Evolutionary conservation across 1,140 invertebrate genomes (phyloP).

Genomic region (Magallana angulata): DNA sequence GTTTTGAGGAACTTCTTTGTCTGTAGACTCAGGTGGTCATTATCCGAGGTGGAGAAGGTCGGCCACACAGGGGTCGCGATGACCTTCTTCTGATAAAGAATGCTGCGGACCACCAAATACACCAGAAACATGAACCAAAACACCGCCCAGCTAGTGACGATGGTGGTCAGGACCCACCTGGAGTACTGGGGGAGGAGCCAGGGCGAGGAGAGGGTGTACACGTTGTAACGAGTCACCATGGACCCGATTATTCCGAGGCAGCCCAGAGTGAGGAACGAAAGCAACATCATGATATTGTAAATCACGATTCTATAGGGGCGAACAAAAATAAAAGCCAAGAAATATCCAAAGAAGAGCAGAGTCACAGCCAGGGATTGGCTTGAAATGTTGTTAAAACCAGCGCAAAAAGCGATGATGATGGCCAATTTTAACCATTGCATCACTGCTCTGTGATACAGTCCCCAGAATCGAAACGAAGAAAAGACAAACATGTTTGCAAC

Average conservation of each 20-base stretch:
- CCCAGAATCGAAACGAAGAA: conserved; percentile 73
- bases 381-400: conserved; percentile 64
- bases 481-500: conserved; percentile 72
- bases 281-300: conserved; percentile 70
- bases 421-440: conserved; percentile 69
- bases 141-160: conserved; percentile 63
- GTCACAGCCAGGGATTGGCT: conserved; percentile 65
- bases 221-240: conserved; percentile 64
- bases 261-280: conserved; percentile 64
- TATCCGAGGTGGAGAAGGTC: conserved; percentile 66
- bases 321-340: conserved; percentile 60
- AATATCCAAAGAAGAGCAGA: conserved; percentile 62
- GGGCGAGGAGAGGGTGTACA: conserved; percentile 63
- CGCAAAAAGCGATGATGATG: conserved; percentile 68
- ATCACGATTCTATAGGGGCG: conserved; percentile 71
- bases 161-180: conserved; percentile 64
- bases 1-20: conserved; percentile 74
- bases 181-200: conserved; percentile 75
- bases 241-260: conserved; percentile 68
- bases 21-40: conserved; percentile 66
- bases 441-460: conserved; percentile 67
- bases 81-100: conserved; percentile 60
- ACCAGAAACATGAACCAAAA: conserved; percentile 63
- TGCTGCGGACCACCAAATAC: conserved; percentile 59
- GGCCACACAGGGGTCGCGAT: conserved; percentile 72